Conservation (phyloP, 2,797 vertebrate species). For the Chiloscyllium punctatum region DNA sequence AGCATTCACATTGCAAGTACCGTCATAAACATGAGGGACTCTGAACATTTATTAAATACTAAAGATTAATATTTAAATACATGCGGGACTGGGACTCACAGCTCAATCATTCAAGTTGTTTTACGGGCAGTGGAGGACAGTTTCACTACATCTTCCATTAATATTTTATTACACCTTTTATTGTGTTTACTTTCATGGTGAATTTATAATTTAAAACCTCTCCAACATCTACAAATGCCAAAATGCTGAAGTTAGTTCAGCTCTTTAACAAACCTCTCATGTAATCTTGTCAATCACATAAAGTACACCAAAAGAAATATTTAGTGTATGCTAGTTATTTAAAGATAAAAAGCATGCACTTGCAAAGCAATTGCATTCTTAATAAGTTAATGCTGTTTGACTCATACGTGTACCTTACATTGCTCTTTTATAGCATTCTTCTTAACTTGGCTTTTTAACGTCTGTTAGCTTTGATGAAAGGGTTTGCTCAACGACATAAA, state of each 20-base stretch:
- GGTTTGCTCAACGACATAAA: background rate
- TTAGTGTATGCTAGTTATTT: constrained; percentile 56
- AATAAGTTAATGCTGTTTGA: background rate
- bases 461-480: background rate
- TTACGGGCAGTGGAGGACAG: constrained; percentile 72
- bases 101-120: constrained; percentile 69
- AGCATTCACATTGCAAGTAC: constrained; percentile 66
- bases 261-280: constrained; percentile 69
- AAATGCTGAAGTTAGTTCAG: constrained; percentile 49
- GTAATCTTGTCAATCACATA: constrained; percentile 59
- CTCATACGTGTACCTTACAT: background rate
- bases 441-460: background rate
- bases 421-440: background rate
- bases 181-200: constrained; percentile 75
- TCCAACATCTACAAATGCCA: constrained; percentile 44
- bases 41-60: constrained; percentile 73
- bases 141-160: constrained; percentile 73
- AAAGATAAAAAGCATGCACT: background rate
- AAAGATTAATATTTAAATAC: constrained; percentile 76
- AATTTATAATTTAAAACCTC: constrained; percentile 72
- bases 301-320: constrained; percentile 61
- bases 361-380: background rate
- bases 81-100: constrained; percentile 68
- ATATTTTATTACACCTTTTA: constrained; percentile 75
- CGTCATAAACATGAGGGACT: constrained; percentile 68